These are phyloP conservation scores for Alectura lathami DNA, from an alignment of 2,113 vertebrate genomes.

Conservation along the genomic window DNA sequence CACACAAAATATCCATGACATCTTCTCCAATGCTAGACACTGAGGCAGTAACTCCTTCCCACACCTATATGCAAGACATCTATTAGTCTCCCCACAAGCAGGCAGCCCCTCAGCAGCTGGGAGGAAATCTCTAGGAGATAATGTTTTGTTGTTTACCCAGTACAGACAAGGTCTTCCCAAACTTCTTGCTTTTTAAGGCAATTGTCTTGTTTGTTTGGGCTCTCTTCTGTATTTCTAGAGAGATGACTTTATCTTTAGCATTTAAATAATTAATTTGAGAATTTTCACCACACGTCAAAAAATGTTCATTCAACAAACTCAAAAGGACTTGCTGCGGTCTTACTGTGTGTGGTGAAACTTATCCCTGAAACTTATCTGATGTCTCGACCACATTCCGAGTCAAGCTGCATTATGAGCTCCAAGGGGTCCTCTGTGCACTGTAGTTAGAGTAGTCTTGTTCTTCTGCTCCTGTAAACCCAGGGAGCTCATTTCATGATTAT, in stretches of 20 bases:
- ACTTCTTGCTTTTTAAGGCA: background rate
- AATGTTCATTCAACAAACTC: background rate
- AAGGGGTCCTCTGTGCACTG: background rate
- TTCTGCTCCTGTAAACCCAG: background rate
- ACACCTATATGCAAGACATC: background rate
- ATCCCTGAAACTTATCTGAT: background rate
- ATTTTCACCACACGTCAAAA: background rate
- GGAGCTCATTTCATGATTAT: background rate
- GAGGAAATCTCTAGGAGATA: background rate
- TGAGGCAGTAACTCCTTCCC: background rate
- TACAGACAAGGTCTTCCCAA: background rate
- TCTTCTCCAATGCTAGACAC: background rate
- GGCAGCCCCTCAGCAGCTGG: accelerated
- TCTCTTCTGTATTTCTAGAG: background rate
- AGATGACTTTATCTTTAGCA: background rate
- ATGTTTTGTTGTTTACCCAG: background rate
- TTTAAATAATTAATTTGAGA: background rate
- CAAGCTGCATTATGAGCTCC: background rate
- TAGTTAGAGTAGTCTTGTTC: background rate
- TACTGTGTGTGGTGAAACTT: background rate
- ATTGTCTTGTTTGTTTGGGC: background rate
- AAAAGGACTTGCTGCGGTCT: background rate
- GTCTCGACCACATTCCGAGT: background rate
- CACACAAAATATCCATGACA: background rate
- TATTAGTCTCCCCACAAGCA: background rate